Conservation (phyloP, 2,113 vertebrate species). For the Anser brachyrhynchus region DNA sequence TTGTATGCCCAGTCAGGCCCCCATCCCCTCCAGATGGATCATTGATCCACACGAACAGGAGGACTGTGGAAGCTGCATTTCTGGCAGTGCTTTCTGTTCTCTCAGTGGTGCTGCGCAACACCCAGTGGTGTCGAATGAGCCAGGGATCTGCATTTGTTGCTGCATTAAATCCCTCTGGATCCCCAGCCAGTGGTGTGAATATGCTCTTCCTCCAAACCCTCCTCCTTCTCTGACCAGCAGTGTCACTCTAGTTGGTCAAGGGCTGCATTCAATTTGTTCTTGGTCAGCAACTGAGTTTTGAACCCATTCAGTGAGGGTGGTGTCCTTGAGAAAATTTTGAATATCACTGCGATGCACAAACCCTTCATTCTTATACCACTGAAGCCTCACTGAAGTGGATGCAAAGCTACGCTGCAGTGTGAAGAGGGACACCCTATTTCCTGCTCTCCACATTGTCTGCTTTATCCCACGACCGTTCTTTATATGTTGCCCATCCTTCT, state of each 20-base stretch:
- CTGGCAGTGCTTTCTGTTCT: neutral
- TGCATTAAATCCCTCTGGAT: neutral
- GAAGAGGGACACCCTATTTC: neutral
- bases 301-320: rapidly evolving
- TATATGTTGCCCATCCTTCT: neutral
- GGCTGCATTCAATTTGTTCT: neutral
- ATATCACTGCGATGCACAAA: rapidly evolving
- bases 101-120: neutral
- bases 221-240: neutral
- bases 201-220: neutral
- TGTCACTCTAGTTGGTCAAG: rapidly evolving
- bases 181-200: neutral
- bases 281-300: neutral
- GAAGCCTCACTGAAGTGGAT: neutral
- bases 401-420: neutral
- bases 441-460: rapidly evolving
- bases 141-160: rapidly evolving
- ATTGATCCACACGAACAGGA: neutral
- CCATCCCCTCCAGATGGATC: neutral
- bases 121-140: rapidly evolving
- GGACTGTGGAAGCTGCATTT: neutral
- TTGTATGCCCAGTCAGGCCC: neutral
- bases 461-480: neutral
- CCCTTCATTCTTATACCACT: neutral
- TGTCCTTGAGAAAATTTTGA: neutral